Base-by-base conservation (phyloP, 2,113 vertebrate species). In the Piaya cayana region DNA sequence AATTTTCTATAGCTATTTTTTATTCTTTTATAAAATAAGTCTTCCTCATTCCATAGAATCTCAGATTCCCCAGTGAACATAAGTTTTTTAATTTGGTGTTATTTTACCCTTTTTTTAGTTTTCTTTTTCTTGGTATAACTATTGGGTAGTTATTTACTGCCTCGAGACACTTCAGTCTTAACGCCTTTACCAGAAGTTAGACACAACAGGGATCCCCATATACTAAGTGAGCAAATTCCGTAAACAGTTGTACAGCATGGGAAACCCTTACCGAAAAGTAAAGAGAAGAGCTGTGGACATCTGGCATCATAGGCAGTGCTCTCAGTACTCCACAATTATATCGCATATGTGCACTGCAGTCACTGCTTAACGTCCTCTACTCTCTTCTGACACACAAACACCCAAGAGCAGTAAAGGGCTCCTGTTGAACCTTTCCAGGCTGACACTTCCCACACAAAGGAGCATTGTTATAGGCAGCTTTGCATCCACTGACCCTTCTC, bases 371-470 rank as follows among this genome's bases (percentile, higher is more conserved):
- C 36, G 63, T 75, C 45, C 55, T 74, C 42, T 37, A 82, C 12
- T 64, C 56, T n/a, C 45, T 93, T 49, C 84, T 88, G 86, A 47
- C 75, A 96, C 85, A 53, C 86, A 90, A 92, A 94, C 34, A 67
- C 27, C 43, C 69, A 87, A 71, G 11, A 88, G 39, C 65, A 77
- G 63, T 59, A 47, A 58, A 81, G 36, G 8, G 29, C 25, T 91
- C 82, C 80, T 56, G 58, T 43, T 80, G 69, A 26, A 58, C 25
- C 16, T 86, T 81, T 85, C 49, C 52, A 88, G 23, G 25, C 43
- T 91, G 53, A 52, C 52, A 50, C 2, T 71, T 15, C 6, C n/a
- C 17, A 5, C 25, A 30, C 30, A 59, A 85, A 58, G 11, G 5
- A 88, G 6, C 42, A 26, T 26, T n/a, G 37, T 42, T 91, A 37